Evolutionary conservation across 2,888 invertebrate species (phyloP).

Genomic region (Polydrusus tereticollis): DNA sequence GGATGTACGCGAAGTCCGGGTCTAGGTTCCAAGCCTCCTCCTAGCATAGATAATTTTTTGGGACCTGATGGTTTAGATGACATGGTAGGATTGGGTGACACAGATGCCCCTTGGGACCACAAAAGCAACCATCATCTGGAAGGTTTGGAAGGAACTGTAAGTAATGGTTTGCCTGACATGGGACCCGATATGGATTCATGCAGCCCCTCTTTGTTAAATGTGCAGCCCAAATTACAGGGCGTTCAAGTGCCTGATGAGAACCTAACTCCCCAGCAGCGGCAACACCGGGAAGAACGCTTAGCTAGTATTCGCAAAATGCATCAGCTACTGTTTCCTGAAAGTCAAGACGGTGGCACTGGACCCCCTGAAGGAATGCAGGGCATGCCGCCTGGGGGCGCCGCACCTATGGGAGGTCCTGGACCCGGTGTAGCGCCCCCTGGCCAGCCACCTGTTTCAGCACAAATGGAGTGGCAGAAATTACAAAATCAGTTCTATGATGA

Average conservation of each 20-base stretch:
- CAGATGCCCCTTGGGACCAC: conserved; percentile 70
- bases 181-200: conserved; percentile 67
- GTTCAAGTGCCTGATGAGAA: conserved; percentile 97
- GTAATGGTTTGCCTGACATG: conserved; percentile 65
- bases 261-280: conserved; percentile 94
- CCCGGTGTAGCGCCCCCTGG: conserved; percentile 46
- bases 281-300: conserved; percentile 92
- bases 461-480: conserved; percentile 92
- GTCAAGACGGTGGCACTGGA: conserved; percentile 64
- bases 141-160: conserved; percentile 64
- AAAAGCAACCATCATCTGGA: conserved; percentile 65
- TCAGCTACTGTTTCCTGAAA: conserved; percentile 91
- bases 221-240: conserved; percentile 76
- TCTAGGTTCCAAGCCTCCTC: conserved; percentile 64
- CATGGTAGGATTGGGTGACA: conserved; percentile 64
- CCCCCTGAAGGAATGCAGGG: conserved; percentile 53
- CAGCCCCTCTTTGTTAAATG: conserved; percentile 69
- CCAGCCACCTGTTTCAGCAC: conserved; percentile 70
- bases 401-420: conserved; percentile 43
- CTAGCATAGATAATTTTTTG: conserved; percentile 64
- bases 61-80: conserved; percentile 67
- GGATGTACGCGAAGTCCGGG: conserved; percentile 72
- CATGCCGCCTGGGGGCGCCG: conserved; percentile 48
- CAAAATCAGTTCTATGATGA: conserved; percentile 89
- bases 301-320: conserved; percentile 94